Evolutionary conservation across 2,113 vertebrate genomes (phyloP).

Genomic region (Melanotaenia duboulayi): DNA sequence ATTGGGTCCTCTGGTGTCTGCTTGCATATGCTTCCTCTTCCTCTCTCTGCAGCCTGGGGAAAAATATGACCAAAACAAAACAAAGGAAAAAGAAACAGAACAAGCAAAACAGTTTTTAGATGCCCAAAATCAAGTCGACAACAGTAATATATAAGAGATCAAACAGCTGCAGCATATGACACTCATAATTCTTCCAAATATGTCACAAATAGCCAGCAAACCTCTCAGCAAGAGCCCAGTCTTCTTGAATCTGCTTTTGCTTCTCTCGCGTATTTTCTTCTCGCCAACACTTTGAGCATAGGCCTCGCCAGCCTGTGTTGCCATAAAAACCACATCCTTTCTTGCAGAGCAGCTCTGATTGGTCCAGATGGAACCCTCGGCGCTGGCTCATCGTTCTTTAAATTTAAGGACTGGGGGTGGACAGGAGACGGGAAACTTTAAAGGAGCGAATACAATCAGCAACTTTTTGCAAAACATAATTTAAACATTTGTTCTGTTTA

Average conservation of each 20-base stretch:
- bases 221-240: conserved; percentile 94
- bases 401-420: background rate
- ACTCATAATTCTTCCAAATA: background rate
- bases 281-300: conserved; percentile 97
- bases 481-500: background rate
- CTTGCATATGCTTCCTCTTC: conserved; percentile 93
- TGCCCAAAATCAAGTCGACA: background rate
- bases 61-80: too few relatives aligned
- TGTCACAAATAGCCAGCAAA: conserved; percentile 58
- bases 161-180: background rate
- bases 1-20: conserved; percentile 85
- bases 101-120: background rate
- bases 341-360: conserved; percentile 94
- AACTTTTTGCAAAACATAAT: background rate
- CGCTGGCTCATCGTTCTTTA: conserved; percentile 90
- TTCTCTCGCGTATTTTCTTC: conserved; percentile 91
- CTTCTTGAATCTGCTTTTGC: conserved; percentile 96
- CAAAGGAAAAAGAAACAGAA: background rate
- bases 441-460: background rate
- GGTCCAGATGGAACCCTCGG: conserved; percentile 93
- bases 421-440: background rate
- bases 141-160: background rate
- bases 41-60: conserved; percentile 88
- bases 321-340: conserved; percentile 98
- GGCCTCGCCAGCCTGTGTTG: conserved; percentile 93